These are phyloP conservation scores for Phasianus colchicus DNA, from an alignment of 2,113 vertebrate genomes.

Conservation along the genomic window DNA sequence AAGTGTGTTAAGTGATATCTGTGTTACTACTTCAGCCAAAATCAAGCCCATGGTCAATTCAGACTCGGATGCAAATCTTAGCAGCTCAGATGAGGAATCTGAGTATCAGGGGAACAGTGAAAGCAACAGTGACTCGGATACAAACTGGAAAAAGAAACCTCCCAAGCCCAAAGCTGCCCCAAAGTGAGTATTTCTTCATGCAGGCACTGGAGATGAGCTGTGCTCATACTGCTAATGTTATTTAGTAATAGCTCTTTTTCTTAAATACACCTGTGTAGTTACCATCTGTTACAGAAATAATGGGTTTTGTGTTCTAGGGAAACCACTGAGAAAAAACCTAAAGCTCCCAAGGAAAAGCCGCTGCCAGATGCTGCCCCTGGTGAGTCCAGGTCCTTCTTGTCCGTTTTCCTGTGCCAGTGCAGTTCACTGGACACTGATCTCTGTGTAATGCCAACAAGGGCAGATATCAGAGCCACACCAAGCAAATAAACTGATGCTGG, in stretches of 20 bases:
- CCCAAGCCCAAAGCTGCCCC: constrained; percentile 55
- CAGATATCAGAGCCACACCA: fast-evolving
- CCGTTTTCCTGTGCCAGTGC: background rate
- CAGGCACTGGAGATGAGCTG: background rate
- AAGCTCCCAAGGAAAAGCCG: constrained; percentile 47
- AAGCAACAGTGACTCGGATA: constrained; percentile 29
- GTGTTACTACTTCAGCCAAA: constrained; percentile 71
- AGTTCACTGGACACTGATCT: fast-evolving
- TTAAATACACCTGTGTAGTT: background rate
- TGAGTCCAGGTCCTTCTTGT: constrained; percentile 6
- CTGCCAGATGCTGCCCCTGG: constrained; percentile 24
- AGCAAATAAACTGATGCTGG: background rate
- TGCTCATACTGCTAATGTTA: background rate
- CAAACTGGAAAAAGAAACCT: background rate
- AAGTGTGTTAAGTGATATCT: constrained; percentile 21
- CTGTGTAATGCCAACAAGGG: too few species aligned
- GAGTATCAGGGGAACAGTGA: constrained; percentile 9
- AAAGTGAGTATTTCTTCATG: constrained; percentile 67
- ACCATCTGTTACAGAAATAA: too few species aligned
- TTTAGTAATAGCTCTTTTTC: background rate
- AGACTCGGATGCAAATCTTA: constrained; percentile 51
- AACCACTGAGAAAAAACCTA: constrained; percentile 5
- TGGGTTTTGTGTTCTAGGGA: constrained; percentile 61
- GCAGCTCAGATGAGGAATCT: constrained; percentile 48
- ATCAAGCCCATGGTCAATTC: constrained; percentile 59